Evolutionary conservation across 2,888 invertebrate genomes (phyloP), one percentile per base, ranked within the genome.

Genomic region (Scaptomyza caliginosa): DNA sequence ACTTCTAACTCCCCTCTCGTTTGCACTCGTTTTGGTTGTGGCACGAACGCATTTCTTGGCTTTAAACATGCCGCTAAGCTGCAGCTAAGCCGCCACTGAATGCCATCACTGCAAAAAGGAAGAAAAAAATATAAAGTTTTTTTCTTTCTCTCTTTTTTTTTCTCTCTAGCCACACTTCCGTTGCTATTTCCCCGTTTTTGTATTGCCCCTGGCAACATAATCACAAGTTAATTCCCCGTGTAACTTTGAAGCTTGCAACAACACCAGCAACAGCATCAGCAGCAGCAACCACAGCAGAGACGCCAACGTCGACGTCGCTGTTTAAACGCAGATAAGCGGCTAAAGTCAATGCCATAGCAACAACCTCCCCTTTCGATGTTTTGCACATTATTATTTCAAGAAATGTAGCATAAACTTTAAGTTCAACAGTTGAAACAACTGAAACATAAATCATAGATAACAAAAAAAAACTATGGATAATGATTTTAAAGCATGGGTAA

Each of bases 211-310:
- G 74, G 64, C 78, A 77, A 67, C 60, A 83, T 86, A 82, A 82
- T 83, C 83, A 83, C 86, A 86, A 87, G 84, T 77, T 83, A 87
- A 87, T 83, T 77, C 86, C 62, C 69, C 84, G 71, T 86, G 84
- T 83, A 86, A 71, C 84, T 83, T 80, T 74, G 58, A 38, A 67
- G 78, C 78, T 74, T 72, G 67, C 63, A 70, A 48, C 64, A 60
- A 48, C 64, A 60, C 51, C 26, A 36, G 19, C 46, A 57, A 13
- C 10, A 30, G 0, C n/a, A n/a, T n/a, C n/a, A n/a, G n/a, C n/a
- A 17, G 0, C 11, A 7, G 28, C 10, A 8, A 17, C 13, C 10
- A 11, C n/a, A 19, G 7, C 13, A 24, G 16, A 1, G 21, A 16
- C 24, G 11, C 10, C 13, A 36, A 21, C 49, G 34, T 13, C 24